Evolutionary conservation across 1,140 invertebrate species (phyloP), one percentile per base, ranked within the genome.

Genomic region (Drosophila carrolli): DNA sequence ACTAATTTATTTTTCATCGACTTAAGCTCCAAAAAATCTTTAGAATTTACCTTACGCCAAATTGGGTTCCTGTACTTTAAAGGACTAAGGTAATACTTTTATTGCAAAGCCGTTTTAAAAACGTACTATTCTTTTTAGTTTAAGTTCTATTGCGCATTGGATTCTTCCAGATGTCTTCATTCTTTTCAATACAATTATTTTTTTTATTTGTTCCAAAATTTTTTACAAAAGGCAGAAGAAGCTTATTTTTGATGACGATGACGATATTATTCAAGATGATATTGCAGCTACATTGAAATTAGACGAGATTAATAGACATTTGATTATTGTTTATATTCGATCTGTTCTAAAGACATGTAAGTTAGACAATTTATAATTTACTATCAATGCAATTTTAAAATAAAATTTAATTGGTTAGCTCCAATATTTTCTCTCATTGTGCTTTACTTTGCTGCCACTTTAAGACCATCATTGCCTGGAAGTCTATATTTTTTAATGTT

Each of bases 401-500:
- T 8, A 11, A 3, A 14, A 11, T 35, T 1, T 48, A 11, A 1
- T 56, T 32, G 32, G 4, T 38, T 63, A 95, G 96, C 96, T 23
- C 96, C 95, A 68, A 96, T 96, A 75, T 92, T 95, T 8, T 94
- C 94, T 1, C 91, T 97, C 11, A 94, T 95, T 16, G 93, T 95
- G 4, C 93, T 97, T 46, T 97, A 96, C 92, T 93, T 96, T 59
- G 95, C 96, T 16, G 96, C 96, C 0, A 95, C 96, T 27, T 91
- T 97, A 76, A 93, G 95, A 44, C 97, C 97, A 5, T 97, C 96
- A n/a, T 93, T 97, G 2, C 94, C 96, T 6, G 96, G 95, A 19
- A 95, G 95, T 5, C 93, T 98, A 16, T 98, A 98, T 92, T 98
- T 98, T 91, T 66, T 98, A 5, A 93, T 96, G 8, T 99, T 99